Conservation (phyloP, 2,888 invertebrate species). For the Drosophila macrospina region DNA sequence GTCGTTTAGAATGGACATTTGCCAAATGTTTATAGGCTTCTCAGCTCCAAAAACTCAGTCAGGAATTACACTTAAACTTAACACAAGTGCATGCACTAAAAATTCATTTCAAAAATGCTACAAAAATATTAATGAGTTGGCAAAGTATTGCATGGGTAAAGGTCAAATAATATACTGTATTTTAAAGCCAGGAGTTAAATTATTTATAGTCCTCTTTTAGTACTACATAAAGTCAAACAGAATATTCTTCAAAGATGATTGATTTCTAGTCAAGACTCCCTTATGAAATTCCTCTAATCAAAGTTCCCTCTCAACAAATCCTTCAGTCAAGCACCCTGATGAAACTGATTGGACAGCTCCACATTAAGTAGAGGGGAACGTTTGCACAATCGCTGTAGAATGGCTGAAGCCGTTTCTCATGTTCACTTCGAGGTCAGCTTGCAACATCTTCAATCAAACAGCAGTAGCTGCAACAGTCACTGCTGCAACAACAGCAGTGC, state of each 20-base stretch:
- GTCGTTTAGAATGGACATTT: slow-evolving; percentile 29
- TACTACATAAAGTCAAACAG: no score
- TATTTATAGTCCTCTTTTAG: no score
- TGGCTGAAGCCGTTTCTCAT: slow-evolving; percentile 50
- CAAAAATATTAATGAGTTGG: slow-evolving; percentile 22
- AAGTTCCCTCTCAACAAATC: neutral
- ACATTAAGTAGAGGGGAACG: slow-evolving; percentile 45
- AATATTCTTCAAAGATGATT: no score
- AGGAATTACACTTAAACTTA: neutral
- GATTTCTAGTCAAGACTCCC: no score
- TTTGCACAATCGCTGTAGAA: slow-evolving; percentile 51
- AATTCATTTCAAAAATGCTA: neutral
- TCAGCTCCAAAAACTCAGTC: neutral
- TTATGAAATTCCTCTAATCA: neutral
- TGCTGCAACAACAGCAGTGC: slow-evolving; percentile 23
- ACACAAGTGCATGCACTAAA: neutral
- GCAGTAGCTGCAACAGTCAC: slow-evolving; percentile 34
- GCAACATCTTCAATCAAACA: slow-evolving; percentile 78
- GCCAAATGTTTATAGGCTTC: neutral
- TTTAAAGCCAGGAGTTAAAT: no score
- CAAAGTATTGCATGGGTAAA: no score
- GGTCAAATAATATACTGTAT: no score
- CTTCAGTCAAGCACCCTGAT: neutral
- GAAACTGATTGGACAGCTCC: slow-evolving; percentile 24
- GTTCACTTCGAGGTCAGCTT: slow-evolving; percentile 70